Percentiles rank a stretch among this genome's conserved stretches.
Evolutionary conservation across 2,113 vertebrate genomes (phyloP).

Genomic region (Perca flavescens): DNA sequence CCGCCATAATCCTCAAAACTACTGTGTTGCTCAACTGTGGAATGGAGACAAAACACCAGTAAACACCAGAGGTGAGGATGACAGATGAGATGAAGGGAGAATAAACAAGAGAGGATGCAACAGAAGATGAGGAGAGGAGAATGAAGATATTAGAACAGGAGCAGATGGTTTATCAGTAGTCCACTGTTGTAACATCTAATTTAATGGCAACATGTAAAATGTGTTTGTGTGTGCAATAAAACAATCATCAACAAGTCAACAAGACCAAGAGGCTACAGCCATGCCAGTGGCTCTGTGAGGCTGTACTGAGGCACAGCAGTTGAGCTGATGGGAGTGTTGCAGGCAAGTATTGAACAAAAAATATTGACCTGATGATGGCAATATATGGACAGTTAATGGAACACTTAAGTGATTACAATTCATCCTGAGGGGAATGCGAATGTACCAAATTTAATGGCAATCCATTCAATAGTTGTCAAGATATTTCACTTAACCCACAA

Average conservation of each 20-base stretch:
- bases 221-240: neutral
- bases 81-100: neutral
- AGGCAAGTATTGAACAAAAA: neutral
- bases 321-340: neutral
- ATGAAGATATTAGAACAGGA: neutral
- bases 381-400: neutral
- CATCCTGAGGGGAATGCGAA: neutral
- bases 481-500: neutral
- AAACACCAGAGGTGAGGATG: neutral
- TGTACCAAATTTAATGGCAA: neutral
- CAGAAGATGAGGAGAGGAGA: neutral
- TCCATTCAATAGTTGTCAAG: neutral
- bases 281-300: too few species aligned
- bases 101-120: neutral
- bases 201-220: neutral
- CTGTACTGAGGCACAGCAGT: too few species aligned
- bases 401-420: neutral
- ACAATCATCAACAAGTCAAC: too few species aligned
- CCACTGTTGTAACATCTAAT: neutral
- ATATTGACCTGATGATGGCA: neutral
- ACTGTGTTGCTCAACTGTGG: conserved; percentile 87
- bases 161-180: neutral
- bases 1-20: conserved; percentile 86
- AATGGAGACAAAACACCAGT: neutral
- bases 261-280: too few species aligned